A percentile compares a stretch with the other conserved stretches of the same genome.
Evolutionary conservation across 1,140 invertebrate species (phyloP).

Genomic region (Drosophila pectinifera): DNA sequence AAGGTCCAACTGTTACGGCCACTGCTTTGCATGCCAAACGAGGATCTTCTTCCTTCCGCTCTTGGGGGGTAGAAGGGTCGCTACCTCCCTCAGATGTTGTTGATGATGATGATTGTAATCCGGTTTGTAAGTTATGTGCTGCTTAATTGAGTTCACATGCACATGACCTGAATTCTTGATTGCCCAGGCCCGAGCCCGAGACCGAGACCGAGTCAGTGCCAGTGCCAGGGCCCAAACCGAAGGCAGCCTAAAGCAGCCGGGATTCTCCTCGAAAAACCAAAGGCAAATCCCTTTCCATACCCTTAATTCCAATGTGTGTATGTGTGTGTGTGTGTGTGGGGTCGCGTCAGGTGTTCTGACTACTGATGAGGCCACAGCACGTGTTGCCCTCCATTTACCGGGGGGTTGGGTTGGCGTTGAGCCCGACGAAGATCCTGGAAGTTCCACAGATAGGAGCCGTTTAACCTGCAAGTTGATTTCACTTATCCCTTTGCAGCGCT

Average conservation of each 20-base stretch:
- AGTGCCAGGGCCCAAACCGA: too few species aligned
- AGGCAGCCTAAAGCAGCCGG: constrained; percentile 25
- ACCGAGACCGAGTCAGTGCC: too few species aligned
- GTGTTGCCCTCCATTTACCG: constrained; percentile 48
- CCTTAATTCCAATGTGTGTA: constrained; percentile 48
- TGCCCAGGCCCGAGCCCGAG: constrained; percentile 26
- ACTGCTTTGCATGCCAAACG: constrained; percentile 76
- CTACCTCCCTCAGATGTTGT: constrained; percentile 53
- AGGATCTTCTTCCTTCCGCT: constrained; percentile 16
- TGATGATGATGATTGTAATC: constrained; percentile 85
- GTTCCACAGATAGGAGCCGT: constrained; percentile 46
- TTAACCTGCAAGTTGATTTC: constrained; percentile 82
- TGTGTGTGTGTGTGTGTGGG: constrained; percentile 11
- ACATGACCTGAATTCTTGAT: constrained; percentile 84
- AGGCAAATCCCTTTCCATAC: constrained; percentile 43
- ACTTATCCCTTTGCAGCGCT: constrained; percentile 69
- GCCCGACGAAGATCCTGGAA: constrained; percentile 10
- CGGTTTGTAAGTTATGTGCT: constrained; percentile 85
- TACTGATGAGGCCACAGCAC: constrained; percentile 74
- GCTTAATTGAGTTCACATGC: constrained; percentile 85
- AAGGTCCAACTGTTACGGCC: constrained; percentile 54
- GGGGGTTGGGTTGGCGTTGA: not conserved
- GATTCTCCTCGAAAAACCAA: constrained; percentile 59
- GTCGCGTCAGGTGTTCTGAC: constrained; percentile 72
- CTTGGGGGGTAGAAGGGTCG: constrained; percentile 41